Conservation (phyloP, 2,888 invertebrate genomes). For the Scaptomyza reducta region DNA sequence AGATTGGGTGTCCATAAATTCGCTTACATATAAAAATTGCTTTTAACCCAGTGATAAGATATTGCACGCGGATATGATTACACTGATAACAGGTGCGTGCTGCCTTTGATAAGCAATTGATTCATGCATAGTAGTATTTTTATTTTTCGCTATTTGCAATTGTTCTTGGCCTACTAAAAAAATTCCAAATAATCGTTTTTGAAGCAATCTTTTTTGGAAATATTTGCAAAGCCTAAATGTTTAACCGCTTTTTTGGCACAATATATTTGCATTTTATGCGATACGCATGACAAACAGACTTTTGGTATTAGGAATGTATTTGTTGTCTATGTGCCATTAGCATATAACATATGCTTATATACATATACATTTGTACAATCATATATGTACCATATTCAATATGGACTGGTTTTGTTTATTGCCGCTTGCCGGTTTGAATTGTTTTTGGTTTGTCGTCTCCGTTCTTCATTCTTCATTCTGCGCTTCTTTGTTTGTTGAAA, state of each 20-base stretch:
- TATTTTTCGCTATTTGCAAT: slow-evolving; percentile 1
- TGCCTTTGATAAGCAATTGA: slow-evolving; percentile 53
- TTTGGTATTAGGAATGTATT: slow-evolving; percentile 58
- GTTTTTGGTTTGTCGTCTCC: slow-evolving; percentile 9
- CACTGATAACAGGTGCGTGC: slow-evolving; percentile 22
- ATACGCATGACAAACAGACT: slow-evolving; percentile 47
- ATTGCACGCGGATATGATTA: slow-evolving; percentile 30
- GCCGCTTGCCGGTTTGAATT: slow-evolving; percentile 14
- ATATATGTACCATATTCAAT: slow-evolving; percentile 6
- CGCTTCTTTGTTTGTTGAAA: slow-evolving; percentile 37
- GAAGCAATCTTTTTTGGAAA: slow-evolving; percentile 36
- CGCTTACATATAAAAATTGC: neutral
- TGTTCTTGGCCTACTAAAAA: slow-evolving; percentile 9
- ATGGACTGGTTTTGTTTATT: slow-evolving; percentile 44
- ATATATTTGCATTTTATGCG: slow-evolving; percentile 36
- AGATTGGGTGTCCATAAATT: neutral
- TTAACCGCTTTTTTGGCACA: slow-evolving; percentile 21
- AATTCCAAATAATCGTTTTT: slow-evolving; percentile 28
- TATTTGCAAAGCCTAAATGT: slow-evolving; percentile 33
- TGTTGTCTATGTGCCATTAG: slow-evolving; percentile 29
- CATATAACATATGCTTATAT: slow-evolving; percentile 14
- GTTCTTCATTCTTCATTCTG: neutral
- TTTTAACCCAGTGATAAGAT: slow-evolving; percentile 47
- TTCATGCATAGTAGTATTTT: neutral
- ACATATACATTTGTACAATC: neutral